These are phyloP conservation scores for Phylloscopus whistleri DNA, from an alignment of 2,113 vertebrate species.

Conservation along the genomic window DNA sequence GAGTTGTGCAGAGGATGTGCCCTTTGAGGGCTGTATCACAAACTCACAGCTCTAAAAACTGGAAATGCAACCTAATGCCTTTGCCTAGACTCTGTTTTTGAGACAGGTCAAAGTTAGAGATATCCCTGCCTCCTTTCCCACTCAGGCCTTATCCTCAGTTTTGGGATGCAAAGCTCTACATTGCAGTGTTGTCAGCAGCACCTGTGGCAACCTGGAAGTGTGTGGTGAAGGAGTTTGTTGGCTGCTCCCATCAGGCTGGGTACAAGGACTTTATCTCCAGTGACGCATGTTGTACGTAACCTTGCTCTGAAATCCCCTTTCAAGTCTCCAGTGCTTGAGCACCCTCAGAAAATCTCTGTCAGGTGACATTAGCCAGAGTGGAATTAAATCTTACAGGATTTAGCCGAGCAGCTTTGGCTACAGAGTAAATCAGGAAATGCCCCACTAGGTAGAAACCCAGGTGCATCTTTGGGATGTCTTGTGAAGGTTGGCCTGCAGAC, in stretches of 20 bases:
- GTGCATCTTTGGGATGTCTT: neutral
- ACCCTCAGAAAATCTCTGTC: constrained; percentile 43
- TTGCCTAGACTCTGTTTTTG: neutral
- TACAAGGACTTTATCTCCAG: neutral
- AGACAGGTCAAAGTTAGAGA: neutral
- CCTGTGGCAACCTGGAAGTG: neutral
- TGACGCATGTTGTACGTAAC: neutral
- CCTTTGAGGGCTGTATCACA: neutral
- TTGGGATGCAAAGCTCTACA: too few relatives aligned
- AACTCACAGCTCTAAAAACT: neutral
- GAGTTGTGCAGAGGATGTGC: neutral
- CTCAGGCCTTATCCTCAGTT: accelerated
- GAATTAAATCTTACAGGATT: constrained; percentile 52
- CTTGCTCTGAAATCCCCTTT: constrained; percentile 39
- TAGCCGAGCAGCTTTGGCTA: constrained; percentile 39
- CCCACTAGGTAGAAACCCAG: neutral
- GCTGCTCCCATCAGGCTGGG: neutral
- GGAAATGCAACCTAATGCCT: neutral
- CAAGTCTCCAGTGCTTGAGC: neutral
- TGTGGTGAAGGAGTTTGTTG: neutral
- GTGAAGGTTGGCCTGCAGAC: neutral
- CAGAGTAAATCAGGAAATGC: constrained; percentile 32
- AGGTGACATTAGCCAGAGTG: constrained; percentile 13
- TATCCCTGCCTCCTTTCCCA: neutral
- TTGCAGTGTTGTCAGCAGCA: neutral